Conservation (phyloP, 1,140 invertebrate genomes). For the Zaprionus davidi region DNA sequence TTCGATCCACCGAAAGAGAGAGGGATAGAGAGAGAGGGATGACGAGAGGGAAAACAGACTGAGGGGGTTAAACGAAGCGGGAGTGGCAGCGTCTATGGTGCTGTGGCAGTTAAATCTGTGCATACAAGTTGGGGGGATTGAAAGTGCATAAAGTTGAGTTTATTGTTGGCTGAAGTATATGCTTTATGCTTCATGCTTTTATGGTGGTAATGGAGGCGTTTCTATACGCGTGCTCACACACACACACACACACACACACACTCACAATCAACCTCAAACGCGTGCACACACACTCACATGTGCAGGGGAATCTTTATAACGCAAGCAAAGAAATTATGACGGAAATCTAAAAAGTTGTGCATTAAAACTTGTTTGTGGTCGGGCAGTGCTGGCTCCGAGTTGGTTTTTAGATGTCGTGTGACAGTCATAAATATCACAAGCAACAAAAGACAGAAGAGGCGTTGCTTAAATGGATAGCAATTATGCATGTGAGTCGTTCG, state of each 20-base stretch:
- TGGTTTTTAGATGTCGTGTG: constrained; percentile 41
- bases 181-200: constrained; percentile 73
- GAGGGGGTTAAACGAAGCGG: background rate
- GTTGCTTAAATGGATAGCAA: constrained; percentile 67
- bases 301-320: constrained; percentile 70
- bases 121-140: constrained; percentile 80
- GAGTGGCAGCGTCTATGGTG: constrained; percentile 13
- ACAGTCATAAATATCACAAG: constrained; percentile 65
- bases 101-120: constrained; percentile 74
- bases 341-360: constrained; percentile 82
- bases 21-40: background rate
- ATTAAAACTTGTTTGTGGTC: constrained; percentile 80
- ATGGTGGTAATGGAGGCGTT: constrained; percentile 62
- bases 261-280: constrained; percentile 1
- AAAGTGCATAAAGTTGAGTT: constrained; percentile 82
- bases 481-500: constrained; percentile 43
- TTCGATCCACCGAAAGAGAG: background rate
- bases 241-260: background rate
- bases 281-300: constrained; percentile 22
- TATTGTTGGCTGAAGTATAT: constrained; percentile 82
- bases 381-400: constrained; percentile 29
- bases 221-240: constrained; percentile 15
- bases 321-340: constrained; percentile 76
- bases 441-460: constrained; percentile 56
- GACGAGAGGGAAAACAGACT: background rate